Evolutionary conservation across 1,140 invertebrate species (phyloP).

Genomic region (Paramacrobiotus metropolitanus): DNA sequence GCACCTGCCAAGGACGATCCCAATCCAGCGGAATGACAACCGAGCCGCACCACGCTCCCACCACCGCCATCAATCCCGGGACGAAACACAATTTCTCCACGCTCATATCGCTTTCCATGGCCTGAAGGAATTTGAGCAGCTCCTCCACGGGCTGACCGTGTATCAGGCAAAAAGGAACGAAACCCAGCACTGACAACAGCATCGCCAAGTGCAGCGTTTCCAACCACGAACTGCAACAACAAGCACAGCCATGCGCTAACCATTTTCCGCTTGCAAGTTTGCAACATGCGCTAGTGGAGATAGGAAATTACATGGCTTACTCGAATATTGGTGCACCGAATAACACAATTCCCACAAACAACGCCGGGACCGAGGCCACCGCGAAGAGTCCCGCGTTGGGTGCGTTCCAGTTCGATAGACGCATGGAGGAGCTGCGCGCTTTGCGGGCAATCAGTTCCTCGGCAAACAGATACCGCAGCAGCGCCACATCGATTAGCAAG

Average conservation of each 20-base stretch:
- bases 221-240: constrained; percentile 9
- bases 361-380: not conserved
- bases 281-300: constrained; percentile 17
- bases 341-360: constrained; percentile 23
- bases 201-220: constrained; percentile 44
- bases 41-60: constrained; percentile 67
- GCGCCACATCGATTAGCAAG: not conserved
- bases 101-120: constrained; percentile 14
- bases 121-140: constrained; percentile 8
- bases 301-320: constrained; percentile 13
- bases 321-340: constrained; percentile 41
- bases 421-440: not conserved
- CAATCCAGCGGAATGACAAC: constrained; percentile 71
- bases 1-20: constrained; percentile 59
- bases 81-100: constrained; percentile 16
- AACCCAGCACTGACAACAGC: constrained; percentile 37
- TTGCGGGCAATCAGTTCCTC: not conserved
- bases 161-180: constrained; percentile 36
- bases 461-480: not conserved
- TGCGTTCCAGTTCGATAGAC: not conserved
- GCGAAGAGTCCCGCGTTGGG: not conserved
- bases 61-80: constrained; percentile 24
- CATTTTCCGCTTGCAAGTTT: constrained; percentile 26
- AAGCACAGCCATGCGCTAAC: not conserved
- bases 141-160: constrained; percentile 13